These are phyloP conservation scores for Agonum fuliginosum DNA, from an alignment of 2,888 invertebrate species.

Conservation along the genomic window DNA sequence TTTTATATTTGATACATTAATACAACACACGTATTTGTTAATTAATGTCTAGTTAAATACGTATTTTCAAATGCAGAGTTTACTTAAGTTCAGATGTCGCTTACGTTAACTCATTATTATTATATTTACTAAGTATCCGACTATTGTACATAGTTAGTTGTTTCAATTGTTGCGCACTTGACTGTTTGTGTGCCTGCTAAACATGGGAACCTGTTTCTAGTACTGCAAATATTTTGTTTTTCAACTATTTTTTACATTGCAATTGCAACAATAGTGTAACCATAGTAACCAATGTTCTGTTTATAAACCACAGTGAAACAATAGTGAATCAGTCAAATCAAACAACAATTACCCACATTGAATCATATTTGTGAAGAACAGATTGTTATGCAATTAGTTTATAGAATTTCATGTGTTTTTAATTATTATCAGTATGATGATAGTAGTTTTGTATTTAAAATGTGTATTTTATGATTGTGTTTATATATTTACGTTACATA, in stretches of 20 bases:
- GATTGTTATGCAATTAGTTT: conserved; percentile 60
- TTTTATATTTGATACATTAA: conserved; percentile 64
- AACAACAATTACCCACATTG: conserved; percentile 72
- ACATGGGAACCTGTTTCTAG: conserved; percentile 67
- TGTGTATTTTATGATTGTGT: conserved; percentile 63
- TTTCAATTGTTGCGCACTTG: conserved; percentile 69
- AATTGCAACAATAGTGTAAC: conserved; percentile 58
- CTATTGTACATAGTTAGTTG: conserved; percentile 70
- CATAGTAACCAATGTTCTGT: conserved; percentile 57
- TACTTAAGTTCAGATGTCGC: conserved; percentile 69
- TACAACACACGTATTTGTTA: conserved; percentile 72
- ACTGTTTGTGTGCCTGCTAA: conserved; percentile 71
- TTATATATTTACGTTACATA: conserved; percentile 61
- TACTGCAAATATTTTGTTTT: conserved; percentile 49
- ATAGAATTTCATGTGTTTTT: conserved; percentile 61
- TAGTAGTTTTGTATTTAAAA: conserved; percentile 56
- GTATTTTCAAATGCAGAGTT: conserved; percentile 67
- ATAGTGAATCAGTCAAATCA: conserved; percentile 60
- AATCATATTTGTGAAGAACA: conserved; percentile 72
- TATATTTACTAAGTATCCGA: conserved; percentile 62
- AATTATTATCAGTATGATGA: conserved; percentile 61
- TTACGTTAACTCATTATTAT: conserved; percentile 49
- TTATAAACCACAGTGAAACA: conserved; percentile 70
- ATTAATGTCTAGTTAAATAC: conserved; percentile 71
- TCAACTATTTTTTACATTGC: conserved; percentile 52